phyloP scores from a whole-genome alignment of 1,140 invertebrate species.

The Cephus cinctus region DNA sequence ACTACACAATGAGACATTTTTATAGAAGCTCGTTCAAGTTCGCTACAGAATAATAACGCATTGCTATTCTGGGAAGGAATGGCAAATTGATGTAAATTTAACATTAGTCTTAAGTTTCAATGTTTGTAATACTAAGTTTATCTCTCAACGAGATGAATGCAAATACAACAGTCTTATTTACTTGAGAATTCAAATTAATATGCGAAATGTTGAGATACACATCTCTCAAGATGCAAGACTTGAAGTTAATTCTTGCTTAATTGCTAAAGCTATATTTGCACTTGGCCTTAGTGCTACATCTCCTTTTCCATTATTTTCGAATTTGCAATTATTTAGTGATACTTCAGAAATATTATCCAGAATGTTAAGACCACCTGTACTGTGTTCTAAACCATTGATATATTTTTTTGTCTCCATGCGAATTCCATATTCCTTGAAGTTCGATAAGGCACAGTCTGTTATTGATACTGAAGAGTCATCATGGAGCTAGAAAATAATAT shows the following conservation, averaged over 20 bases:
- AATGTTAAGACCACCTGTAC: slow-evolving; percentile 32
- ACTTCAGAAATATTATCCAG: slow-evolving; percentile 34
- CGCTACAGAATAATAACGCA: too few species aligned
- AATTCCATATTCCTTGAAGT: slow-evolving; percentile 45
- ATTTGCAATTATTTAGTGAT: slow-evolving; percentile 38
- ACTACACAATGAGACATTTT: too few species aligned
- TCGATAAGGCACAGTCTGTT: slow-evolving; percentile 33
- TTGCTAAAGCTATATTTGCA: slow-evolving; percentile 16
- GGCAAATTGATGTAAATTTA: not conserved
- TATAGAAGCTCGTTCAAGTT: too few species aligned
- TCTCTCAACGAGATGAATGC: not conserved
- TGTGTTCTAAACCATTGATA: slow-evolving; percentile 18
- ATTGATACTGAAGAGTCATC: slow-evolving; percentile 34
- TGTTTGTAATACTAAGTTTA: not conserved
- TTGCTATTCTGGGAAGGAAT: too few species aligned
- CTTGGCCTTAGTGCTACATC: slow-evolving; percentile 34
- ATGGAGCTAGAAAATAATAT: slow-evolving; percentile 29
- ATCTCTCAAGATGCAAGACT: not conserved
- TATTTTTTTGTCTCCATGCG: slow-evolving; percentile 43
- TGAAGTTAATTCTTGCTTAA: slow-evolving; percentile 23
- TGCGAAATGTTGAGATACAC: too few species aligned
- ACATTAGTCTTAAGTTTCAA: not conserved
- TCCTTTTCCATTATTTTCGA: slow-evolving; percentile 35
- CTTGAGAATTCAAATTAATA: too few species aligned
- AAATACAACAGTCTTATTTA: too few species aligned